Base-by-base conservation (phyloP, 2,113 vertebrate genomes). In the Himantopus leucocephalus region DNA sequence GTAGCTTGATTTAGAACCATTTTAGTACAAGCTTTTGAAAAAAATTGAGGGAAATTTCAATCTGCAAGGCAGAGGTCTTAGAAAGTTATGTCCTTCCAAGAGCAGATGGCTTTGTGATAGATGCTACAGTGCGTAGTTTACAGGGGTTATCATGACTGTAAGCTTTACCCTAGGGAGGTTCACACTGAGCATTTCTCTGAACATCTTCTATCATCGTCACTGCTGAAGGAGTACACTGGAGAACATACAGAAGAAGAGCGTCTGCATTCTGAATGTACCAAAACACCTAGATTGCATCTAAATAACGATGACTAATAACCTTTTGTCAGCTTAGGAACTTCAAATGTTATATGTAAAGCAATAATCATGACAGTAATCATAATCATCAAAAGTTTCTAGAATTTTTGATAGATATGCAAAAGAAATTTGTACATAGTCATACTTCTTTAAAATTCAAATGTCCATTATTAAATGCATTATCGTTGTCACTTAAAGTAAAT, bases 401-500 rank as follows among this genome's bases (percentile, higher is more conserved):
- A 52, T 60, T 78, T 89, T 76, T 94, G 67, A 92, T 71, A 94
- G 90, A 60, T 85, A 85, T 43, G 53, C 16, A 67, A 55, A 52
- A 56, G 73, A 66, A 73, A 85, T 84, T 85, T 62, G 66, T 59
- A 60, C 30, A 37, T 7, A 76, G 58, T 53, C 72, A 71, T 59
- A 50, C 37, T 8, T 13, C 29, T 41, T 45, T 71, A 90, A 76
- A 88, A 88, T 50, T 43, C 5, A 8, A 79, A 85, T 35, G 48
- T 55, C 71, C 75, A 48, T 74, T 56, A 92, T 78, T 78, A 88
- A 83, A 94, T 34, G 41, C 68, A 82, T 96, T 97, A 95, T 45
- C 11, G 8, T 60, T 60, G 52, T 37, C 84, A 68, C 71, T 74
- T 87, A 62, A 83, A 90, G 58, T 91, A 81, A 85, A 93, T 83